Conservation (phyloP, 1,140 invertebrate genomes). For the Pantala flavescens region DNA sequence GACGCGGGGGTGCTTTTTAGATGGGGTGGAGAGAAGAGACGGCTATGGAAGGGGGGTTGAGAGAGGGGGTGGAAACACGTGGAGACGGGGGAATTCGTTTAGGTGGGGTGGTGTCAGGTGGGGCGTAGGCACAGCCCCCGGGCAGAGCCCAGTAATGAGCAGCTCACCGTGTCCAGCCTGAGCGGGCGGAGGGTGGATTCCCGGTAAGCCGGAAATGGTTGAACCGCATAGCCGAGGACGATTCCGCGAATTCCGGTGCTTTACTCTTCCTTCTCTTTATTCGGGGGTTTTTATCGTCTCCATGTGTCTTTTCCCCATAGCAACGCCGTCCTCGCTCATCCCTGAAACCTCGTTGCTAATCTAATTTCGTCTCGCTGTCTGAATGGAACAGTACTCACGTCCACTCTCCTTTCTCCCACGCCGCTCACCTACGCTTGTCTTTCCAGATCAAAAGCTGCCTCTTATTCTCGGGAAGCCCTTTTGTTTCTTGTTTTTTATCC, state of each 20-base stretch:
- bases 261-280: neutral
- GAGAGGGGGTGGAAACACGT: neutral
- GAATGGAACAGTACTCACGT: no score
- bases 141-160: slow-evolving; percentile 6
- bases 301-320: neutral
- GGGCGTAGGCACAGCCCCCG: neutral
- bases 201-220: neutral
- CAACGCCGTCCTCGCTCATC: neutral
- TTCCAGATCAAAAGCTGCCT: no score
- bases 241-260: neutral
- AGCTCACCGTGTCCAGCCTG: neutral
- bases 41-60: neutral
- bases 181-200: neutral
- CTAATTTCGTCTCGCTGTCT: no score
- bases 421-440: no score
- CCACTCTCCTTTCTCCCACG: no score
- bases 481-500: no score
- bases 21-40: neutral
- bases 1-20: neutral
- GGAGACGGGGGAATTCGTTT: neutral
- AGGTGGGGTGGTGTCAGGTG: neutral
- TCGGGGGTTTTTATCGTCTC: neutral
- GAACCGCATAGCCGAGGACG: neutral
- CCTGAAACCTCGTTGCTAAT: no score
- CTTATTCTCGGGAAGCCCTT: no score